phyloP scores from a whole-genome alignment of 1,140 invertebrate species.

The Plutomurus gul region DNA sequence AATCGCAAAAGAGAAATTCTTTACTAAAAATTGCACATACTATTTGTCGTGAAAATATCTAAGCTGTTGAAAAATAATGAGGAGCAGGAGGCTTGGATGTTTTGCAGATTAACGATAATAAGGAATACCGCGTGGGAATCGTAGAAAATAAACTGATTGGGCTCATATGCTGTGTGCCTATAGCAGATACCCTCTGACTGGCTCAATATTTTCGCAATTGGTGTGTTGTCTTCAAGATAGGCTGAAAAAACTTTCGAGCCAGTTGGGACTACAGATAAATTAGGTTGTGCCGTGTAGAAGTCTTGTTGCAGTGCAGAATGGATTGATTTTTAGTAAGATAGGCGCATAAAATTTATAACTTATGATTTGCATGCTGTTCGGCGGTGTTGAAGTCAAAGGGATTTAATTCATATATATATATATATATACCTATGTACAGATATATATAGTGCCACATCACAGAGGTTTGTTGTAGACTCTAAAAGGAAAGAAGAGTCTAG shows the following conservation, averaged over 20 bases:
- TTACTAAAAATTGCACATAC: too few species aligned
- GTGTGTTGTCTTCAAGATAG: neutral
- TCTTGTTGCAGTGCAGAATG: neutral
- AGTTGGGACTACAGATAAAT: neutral
- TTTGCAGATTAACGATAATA: too few species aligned
- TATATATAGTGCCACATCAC: too few species aligned
- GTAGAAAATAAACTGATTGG: neutral
- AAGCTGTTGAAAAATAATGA: too few species aligned
- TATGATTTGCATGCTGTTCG: neutral
- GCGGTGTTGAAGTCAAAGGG: neutral
- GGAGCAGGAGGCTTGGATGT: too few species aligned
- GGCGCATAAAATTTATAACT: neutral
- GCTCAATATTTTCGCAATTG: constrained; percentile 1
- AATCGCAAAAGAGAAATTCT: too few species aligned
- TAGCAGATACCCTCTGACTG: neutral
- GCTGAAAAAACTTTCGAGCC: neutral
- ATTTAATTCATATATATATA: too few species aligned
- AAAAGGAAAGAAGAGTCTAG: too few species aligned
- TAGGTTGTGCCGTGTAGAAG: neutral
- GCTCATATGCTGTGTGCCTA: neutral
- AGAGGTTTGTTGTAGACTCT: too few species aligned
- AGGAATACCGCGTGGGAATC: too few species aligned
- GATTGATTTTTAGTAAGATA: neutral
- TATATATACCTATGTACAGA: too few species aligned
- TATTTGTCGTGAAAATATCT: too few species aligned